Base-by-base conservation (phyloP, 2,888 invertebrate genomes). In the Aquatica leii region DNA sequence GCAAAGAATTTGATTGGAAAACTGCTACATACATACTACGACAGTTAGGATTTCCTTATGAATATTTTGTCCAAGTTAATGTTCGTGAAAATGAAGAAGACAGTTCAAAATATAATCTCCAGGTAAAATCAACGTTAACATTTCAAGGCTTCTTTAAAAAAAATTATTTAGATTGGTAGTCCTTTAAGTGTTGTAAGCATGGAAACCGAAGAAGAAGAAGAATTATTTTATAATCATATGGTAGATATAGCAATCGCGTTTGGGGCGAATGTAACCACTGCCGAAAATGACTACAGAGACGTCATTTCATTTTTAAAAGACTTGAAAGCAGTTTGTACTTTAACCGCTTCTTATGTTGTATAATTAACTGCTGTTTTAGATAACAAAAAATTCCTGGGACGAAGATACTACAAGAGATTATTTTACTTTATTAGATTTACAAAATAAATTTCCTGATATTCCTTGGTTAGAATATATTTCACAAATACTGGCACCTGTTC, bases 351-450 rank as follows among this genome's bases (percentile, higher is more conserved):
- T n/a, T n/a, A n/a, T n/a, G n/a, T n/a, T n/a, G n/a, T n/a, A n/a
- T n/a, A n/a, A n/a, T n/a, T n/a, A n/a, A n/a, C n/a, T n/a, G n/a
- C n/a, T n/a, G n/a, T 18, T 35, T 12, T 31, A 17, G 37, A 5
- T 64, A 58, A 57, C 61, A 54, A 24, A 46, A 3, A 46, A 20
- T 24, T 9, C 12, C 11, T 50, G 6, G 14, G 24, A 31, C 9
- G 31, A n/a, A 6, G 46, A 46, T 18, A 20, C 1, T 17, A 46
- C 5, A 18, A 57, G 55, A 60, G 57, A 59, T 43, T 69, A 67
- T 31, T 84, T 83, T 81, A 83, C 82, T 2, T 73, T 87, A 35
- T 76, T 75, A n/a, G 83, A 86, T 59, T 74, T 88, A 40, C 82
- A 84, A 67, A 74, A 78, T 52, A 79, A 82, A 71, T 84, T 84